A percentile compares a stretch with the other conserved stretches of the same genome.
These are phyloP conservation scores for Dryococelus australis DNA, from an alignment of 2,888 invertebrate species.

Conservation along the genomic window DNA sequence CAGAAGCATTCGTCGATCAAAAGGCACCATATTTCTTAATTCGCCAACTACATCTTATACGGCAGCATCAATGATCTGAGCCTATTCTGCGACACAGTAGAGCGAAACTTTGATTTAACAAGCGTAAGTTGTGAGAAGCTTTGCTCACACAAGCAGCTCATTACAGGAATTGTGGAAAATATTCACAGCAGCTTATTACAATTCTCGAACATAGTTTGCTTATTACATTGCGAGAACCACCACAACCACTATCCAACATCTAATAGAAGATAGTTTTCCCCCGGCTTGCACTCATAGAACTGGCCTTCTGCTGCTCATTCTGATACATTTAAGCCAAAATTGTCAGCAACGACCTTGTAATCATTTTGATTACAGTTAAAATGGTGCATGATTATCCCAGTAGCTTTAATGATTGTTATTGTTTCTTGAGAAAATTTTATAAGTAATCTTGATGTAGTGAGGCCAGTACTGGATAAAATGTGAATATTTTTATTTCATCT, in stretches of 20 bases:
- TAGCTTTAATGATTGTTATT: background rate
- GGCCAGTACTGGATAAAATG: background rate
- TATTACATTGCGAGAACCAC: constrained; percentile 6
- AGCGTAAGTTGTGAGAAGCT: background rate
- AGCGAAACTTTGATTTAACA: too few species aligned
- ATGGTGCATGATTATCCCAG: background rate
- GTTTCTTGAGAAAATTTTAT: constrained; percentile 10
- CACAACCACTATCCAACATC: background rate
- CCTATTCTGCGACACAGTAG: background rate
- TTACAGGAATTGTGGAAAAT: background rate
- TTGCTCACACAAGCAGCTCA: background rate
- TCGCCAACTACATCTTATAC: background rate
- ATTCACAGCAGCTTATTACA: background rate
- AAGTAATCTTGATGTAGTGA: background rate
- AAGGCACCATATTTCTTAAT: background rate
- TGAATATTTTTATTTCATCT: too few species aligned
- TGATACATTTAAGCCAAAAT: background rate
- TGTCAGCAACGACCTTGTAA: background rate
- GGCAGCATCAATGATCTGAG: background rate
- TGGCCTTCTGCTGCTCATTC: background rate
- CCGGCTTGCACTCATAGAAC: background rate
- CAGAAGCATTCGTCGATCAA: background rate
- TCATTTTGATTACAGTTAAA: background rate
- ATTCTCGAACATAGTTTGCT: too few species aligned
- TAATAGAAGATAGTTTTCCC: constrained; percentile 16